phyloP scores from a whole-genome alignment of 2,113 vertebrate species.

The Oriolus oriolus region DNA sequence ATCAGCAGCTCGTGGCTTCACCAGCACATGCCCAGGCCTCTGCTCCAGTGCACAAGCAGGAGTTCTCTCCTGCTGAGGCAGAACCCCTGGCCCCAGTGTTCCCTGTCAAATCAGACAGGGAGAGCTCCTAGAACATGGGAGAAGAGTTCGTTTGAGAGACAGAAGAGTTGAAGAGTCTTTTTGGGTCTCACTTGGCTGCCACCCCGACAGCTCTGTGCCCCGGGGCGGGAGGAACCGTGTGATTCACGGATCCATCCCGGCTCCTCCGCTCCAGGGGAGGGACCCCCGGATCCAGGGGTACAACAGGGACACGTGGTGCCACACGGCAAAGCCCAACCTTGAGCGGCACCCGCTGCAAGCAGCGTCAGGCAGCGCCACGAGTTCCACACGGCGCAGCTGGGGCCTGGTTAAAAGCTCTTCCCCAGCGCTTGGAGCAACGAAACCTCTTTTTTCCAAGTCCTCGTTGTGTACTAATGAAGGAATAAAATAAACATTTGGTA shows the following conservation, averaged over 20 bases:
- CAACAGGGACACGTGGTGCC: accelerated
- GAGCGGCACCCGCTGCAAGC: not conserved
- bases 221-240: accelerated
- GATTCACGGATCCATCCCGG: accelerated
- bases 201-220: accelerated
- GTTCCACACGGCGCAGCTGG: not conserved
- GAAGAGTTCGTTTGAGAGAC: not conserved
- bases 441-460: not conserved
- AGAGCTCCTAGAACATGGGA: not conserved
- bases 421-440: not conserved
- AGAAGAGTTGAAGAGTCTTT: not conserved
- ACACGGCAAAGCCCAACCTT: not conserved
- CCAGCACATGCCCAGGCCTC: accelerated
- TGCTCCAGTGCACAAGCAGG: not conserved
- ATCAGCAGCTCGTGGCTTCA: not conserved
- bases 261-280: accelerated
- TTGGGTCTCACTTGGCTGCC: accelerated
- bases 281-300: accelerated
- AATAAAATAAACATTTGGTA: slow-evolving; percentile 62
- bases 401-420: not conserved
- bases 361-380: not conserved
- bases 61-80: not conserved
- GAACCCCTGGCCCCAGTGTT: accelerated
- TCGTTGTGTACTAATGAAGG: slow-evolving; percentile 45
- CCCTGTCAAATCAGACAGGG: not conserved